phyloP scores from a whole-genome alignment of 2,797 vertebrate species.

The Apodemus agrarius region DNA sequence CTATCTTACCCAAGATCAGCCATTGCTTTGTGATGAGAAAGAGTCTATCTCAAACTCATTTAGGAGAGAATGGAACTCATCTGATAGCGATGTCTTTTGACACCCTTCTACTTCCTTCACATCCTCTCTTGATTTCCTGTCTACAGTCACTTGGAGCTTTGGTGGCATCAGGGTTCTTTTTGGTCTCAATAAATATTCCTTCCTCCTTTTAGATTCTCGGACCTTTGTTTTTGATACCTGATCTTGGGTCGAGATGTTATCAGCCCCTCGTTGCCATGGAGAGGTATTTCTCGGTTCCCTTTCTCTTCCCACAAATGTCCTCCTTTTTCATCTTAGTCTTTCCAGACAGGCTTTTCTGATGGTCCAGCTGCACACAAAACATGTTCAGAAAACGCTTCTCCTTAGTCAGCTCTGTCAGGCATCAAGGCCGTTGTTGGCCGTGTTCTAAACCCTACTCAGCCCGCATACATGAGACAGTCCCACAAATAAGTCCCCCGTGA shows the following conservation, averaged over 20 bases:
- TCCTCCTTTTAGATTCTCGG: slow-evolving; percentile 38
- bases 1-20: background rate
- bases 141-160: background rate
- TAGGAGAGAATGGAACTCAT: background rate
- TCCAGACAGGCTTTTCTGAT: slow-evolving; percentile 17
- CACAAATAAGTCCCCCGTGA: background rate
- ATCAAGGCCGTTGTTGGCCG: background rate
- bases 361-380: background rate
- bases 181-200: background rate
- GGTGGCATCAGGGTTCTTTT: background rate
- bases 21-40: slow-evolving; percentile 9
- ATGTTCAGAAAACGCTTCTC: slow-evolving; percentile 12
- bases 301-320: background rate
- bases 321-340: slow-evolving; percentile 52
- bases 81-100: background rate
- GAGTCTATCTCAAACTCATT: background rate
- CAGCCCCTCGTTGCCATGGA: background rate
- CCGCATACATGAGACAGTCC: background rate
- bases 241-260: slow-evolving; percentile 28
- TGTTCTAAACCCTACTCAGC: background rate
- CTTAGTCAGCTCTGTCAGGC: background rate
- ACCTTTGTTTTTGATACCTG: slow-evolving; percentile 39
- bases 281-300: slow-evolving; percentile 1
- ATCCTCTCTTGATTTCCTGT: background rate
- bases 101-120: background rate